Conservation (phyloP, 53 echinoderm and acorn worm species). For the Holothuria leucospilota region DNA sequence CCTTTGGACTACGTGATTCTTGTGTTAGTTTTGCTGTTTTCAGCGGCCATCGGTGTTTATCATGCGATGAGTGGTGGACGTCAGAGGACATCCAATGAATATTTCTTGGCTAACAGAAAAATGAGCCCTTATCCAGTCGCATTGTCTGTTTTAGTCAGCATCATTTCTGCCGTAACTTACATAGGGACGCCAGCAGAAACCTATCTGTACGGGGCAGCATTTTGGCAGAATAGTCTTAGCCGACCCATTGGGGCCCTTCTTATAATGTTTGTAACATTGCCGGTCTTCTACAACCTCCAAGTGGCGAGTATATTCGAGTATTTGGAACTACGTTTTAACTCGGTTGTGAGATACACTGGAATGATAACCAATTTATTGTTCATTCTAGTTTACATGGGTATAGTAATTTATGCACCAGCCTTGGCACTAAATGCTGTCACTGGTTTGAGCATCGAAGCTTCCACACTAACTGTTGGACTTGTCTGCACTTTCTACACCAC, state of each 20-base stretch:
- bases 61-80: slow-evolving; percentile 1
- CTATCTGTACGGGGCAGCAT: neutral
- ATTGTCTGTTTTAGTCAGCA: neutral
- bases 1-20: slow-evolving; percentile 2
- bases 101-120: slow-evolving; percentile 15
- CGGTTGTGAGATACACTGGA: neutral
- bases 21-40: neutral
- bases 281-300: slow-evolving; percentile 4
- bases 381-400: slow-evolving; percentile 22
- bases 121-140: slow-evolving; percentile 8
- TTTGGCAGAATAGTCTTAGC: slow-evolving; percentile 10
- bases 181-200: slow-evolving; percentile 31
- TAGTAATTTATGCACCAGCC: slow-evolving; percentile 20
- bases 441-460: neutral
- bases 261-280: neutral
- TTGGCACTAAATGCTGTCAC: slow-evolving; percentile 22
- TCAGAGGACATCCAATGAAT: slow-evolving; percentile 18
- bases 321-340: slow-evolving; percentile 21
- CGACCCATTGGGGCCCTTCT: neutral
- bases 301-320: slow-evolving; percentile 27
- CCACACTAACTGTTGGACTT: neutral
- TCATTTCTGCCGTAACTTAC: neutral
- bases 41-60: slow-evolving; percentile 9
- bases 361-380: neutral
- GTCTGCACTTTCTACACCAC: slow-evolving; percentile 45